Percentiles rank a stretch among this genome's conserved stretches.
Evolutionary conservation across 2,113 vertebrate genomes (phyloP).

Genomic region (Chionis minor): DNA sequence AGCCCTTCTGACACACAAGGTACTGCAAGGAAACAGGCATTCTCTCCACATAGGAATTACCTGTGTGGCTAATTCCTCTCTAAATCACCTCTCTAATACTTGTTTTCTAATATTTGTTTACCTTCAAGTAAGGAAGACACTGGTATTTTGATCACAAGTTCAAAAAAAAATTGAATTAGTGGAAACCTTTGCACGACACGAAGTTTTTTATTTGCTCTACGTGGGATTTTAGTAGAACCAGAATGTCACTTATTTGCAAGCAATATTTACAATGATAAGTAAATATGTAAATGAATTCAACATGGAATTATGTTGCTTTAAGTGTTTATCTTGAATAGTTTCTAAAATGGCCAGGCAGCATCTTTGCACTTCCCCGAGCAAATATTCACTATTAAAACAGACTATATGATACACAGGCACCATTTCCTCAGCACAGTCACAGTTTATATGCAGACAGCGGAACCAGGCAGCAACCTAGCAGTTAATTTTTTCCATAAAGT

Average conservation of each 20-base stretch:
- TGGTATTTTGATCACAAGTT: not conserved
- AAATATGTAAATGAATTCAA: not conserved
- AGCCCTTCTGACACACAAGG: not conserved
- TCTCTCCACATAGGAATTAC: not conserved
- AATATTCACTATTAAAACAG: not conserved
- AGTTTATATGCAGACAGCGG: not conserved
- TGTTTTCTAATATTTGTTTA: not conserved
- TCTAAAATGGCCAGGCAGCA: not conserved
- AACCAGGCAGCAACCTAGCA: not conserved
- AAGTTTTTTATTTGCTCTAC: not conserved
- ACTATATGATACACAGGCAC: not conserved
- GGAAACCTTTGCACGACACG: accelerated
- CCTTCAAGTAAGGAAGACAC: not conserved
- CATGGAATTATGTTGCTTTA: not conserved
- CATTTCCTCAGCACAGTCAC: not conserved
- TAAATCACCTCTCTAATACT: not conserved
- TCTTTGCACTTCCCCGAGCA: not conserved
- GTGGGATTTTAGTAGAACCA: accelerated
- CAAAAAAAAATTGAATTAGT: no score
- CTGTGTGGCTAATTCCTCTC: no score
- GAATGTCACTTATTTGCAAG: not conserved
- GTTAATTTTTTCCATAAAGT: not conserved
- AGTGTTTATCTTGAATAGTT: not conserved
- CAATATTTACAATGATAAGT: not conserved
- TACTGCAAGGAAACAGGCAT: not conserved